A percentile compares a stretch with the other conserved stretches of the same genome.
Evolutionary conservation across 2,888 invertebrate species (phyloP).

Genomic region (Diarsia brunnea): DNA sequence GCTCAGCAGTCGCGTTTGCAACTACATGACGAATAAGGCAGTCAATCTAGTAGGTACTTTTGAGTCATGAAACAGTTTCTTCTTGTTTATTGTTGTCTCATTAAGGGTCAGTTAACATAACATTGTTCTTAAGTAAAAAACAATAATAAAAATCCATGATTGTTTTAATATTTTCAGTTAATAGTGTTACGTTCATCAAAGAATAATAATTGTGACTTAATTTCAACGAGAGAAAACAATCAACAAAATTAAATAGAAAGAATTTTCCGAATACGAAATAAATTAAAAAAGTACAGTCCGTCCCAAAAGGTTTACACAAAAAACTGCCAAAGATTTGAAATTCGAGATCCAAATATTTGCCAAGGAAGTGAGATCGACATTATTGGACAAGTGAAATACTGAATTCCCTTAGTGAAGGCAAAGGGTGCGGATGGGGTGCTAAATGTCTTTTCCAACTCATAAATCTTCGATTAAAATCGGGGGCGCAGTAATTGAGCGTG

Average conservation of each 20-base stretch:
- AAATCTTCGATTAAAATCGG: slow-evolving; percentile 76
- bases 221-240: slow-evolving; percentile 22
- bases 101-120: neutral
- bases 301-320: neutral
- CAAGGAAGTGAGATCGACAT: slow-evolving; percentile 49
- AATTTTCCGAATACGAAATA: slow-evolving; percentile 7
- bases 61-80: neutral
- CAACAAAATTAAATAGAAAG: slow-evolving; percentile 15
- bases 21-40: too few species aligned
- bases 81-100: neutral
- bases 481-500: slow-evolving; percentile 70
- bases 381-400: slow-evolving; percentile 72
- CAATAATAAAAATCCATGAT: neutral
- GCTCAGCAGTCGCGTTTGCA: too few species aligned
- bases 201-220: slow-evolving; percentile 22
- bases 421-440: slow-evolving; percentile 77
- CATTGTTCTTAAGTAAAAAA: neutral
- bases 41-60: neutral
- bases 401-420: slow-evolving; percentile 69
- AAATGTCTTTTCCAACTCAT: slow-evolving; percentile 77
- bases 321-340: slow-evolving; percentile 22
- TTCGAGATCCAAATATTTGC: slow-evolving; percentile 34
- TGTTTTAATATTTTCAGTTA: slow-evolving; percentile 5
- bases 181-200: slow-evolving; percentile 12
- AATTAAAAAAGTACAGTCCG: slow-evolving; percentile 38